A percentile compares a stretch with the other conserved stretches of the same genome.
phyloP scores from a whole-genome alignment of 2,797 vertebrate species.

The Decapterus maruadsi region DNA sequence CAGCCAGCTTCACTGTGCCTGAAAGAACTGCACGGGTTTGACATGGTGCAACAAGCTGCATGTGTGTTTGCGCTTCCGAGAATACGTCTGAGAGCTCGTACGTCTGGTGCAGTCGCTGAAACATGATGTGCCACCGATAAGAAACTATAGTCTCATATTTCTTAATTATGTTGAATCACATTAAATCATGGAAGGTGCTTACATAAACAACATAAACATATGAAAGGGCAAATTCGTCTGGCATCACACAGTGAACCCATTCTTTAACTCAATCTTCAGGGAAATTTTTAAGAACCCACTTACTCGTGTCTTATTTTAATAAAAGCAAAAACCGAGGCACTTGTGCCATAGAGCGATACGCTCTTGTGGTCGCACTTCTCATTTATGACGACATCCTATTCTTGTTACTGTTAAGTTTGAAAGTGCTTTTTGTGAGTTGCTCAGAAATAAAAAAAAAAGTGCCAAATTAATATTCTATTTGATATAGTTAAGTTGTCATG shows the following conservation, averaged over 20 bases:
- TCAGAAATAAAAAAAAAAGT: too few relatives aligned
- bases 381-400: neutral
- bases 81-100: neutral
- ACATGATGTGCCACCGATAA: too few relatives aligned
- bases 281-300: neutral
- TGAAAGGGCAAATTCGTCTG: neutral
- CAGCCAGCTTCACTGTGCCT: neutral
- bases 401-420: too few relatives aligned
- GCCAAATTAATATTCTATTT: neutral
- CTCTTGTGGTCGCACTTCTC: neutral
- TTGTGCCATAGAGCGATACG: neutral
- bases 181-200: neutral
- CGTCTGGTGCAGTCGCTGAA: neutral
- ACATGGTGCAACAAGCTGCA: neutral
- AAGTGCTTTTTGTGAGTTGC: too few relatives aligned
- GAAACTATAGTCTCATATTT: neutral
- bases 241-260: neutral
- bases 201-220: neutral
- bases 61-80: neutral
- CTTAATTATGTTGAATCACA: neutral
- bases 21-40: neutral
- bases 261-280: neutral
- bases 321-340: neutral
- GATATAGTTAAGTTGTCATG: neutral
- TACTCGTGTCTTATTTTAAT: neutral